A percentile compares a stretch with the other conserved stretches of the same genome.
These are phyloP conservation scores for Meteorus colon DNA, from an alignment of 2,888 invertebrate genomes.

Conservation along the genomic window DNA sequence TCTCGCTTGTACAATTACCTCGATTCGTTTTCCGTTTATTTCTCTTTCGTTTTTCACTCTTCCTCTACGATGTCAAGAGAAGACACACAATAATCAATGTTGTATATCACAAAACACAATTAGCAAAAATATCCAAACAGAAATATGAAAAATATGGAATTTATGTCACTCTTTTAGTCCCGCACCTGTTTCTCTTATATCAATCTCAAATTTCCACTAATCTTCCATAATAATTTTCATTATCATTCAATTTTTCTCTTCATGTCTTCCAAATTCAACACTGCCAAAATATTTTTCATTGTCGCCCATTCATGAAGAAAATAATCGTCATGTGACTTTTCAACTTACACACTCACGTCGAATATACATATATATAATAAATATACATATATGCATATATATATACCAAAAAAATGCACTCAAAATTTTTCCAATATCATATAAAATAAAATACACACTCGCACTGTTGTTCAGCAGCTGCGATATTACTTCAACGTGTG, in stretches of 20 bases:
- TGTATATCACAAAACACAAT: not conserved
- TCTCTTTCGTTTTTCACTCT: no score
- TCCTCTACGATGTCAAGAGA: no score
- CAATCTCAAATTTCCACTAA: not conserved
- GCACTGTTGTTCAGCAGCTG: slow-evolving; percentile 15
- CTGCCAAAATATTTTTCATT: not conserved
- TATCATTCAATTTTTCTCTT: not conserved
- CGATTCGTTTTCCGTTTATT: no score
- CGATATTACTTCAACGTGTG: not conserved
- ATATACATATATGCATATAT: not conserved
- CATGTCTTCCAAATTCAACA: not conserved
- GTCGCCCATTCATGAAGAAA: no score
- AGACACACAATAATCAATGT: not conserved
- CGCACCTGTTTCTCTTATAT: slow-evolving; percentile 6
- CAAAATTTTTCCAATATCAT: no score
- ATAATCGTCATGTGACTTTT: not conserved
- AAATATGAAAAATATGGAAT: not conserved
- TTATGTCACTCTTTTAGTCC: not conserved
- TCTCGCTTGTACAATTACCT: not conserved
- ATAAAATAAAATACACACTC: not conserved
- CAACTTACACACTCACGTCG: not conserved
- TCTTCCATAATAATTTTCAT: not conserved
- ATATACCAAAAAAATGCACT: not conserved
- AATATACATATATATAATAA: not conserved
- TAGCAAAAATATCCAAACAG: not conserved